These are phyloP conservation scores for Hydractinia symbiolongicarpus DNA, from an alignment of 30 jellyfish, hydroid and myxozoan species.

Conservation along the genomic window DNA sequence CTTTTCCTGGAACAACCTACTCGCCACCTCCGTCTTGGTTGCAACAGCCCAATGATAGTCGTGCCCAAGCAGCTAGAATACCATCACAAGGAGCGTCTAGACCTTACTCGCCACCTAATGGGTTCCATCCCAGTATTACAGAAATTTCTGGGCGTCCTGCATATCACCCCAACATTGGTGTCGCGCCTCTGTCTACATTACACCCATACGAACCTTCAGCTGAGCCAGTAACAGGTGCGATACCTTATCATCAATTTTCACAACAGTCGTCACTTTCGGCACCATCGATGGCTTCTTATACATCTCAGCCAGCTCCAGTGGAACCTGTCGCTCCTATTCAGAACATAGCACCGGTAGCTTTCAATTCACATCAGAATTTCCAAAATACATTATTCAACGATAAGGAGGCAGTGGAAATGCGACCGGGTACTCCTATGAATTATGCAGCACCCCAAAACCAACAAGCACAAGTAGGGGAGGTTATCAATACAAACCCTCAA, in stretches of 20 bases:
- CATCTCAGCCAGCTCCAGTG: not conserved
- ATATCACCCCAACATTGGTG: not conserved
- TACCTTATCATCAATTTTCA: conserved; percentile 17
- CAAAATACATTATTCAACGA: conserved; percentile 18
- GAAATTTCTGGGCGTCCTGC: no score
- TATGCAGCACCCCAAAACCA: conserved; percentile 15
- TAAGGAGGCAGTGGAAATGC: not conserved
- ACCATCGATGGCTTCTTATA: conserved; percentile 16
- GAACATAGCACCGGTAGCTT: not conserved
- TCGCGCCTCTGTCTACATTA: not conserved
- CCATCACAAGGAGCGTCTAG: not conserved
- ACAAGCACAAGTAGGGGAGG: conserved; percentile 24
- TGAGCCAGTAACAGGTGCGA: not conserved
- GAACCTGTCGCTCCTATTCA: not conserved
- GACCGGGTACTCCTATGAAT: conserved; percentile 23
- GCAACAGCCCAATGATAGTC: not conserved
- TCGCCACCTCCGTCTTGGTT: conserved; percentile 86
- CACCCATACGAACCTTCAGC: conserved; percentile 2
- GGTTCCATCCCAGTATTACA: not conserved
- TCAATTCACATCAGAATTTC: not conserved
- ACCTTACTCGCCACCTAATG: not conserved
- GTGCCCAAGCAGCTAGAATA: not conserved
- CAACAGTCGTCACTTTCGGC: conserved; percentile 23
- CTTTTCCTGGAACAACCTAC: conserved; percentile 97
- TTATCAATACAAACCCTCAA: conserved; percentile 12